Conservation (phyloP, 2,113 vertebrate genomes). For the Echinops telfairi region DNA sequence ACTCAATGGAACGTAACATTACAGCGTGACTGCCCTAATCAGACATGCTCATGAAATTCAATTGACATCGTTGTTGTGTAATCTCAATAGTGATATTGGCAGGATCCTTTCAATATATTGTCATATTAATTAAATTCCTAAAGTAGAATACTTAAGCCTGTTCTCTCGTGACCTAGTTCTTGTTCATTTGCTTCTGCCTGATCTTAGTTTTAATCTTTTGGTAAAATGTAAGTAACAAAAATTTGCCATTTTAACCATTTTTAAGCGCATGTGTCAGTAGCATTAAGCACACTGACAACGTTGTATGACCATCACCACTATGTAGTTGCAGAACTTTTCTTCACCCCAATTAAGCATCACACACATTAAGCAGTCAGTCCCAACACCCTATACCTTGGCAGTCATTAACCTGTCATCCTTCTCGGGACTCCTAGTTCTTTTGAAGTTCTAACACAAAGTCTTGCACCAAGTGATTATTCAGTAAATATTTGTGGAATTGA, state of each 20-base stretch:
- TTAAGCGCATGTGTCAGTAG: neutral
- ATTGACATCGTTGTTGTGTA: neutral
- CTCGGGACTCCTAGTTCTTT: neutral
- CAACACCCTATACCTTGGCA: neutral
- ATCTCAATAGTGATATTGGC: slow-evolving; percentile 47
- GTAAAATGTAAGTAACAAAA: neutral
- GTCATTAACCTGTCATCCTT: too few relatives aligned
- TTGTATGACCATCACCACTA: neutral
- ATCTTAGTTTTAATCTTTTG: neutral
- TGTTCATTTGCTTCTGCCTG: neutral
- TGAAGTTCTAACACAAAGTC: neutral
- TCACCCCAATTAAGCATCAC: neutral
- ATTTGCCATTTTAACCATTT: neutral
- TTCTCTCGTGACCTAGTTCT: neutral
- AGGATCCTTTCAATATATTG: slow-evolving; percentile 60
- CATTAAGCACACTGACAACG: neutral
- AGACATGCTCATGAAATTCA: slow-evolving; percentile 23
- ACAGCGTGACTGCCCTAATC: neutral
- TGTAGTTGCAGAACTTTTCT: neutral
- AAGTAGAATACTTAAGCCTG: neutral
- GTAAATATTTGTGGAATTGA: slow-evolving; percentile 51
- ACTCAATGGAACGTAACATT: neutral
- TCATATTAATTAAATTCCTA: slow-evolving; percentile 23
- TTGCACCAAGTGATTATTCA: neutral
- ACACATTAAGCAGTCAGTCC: neutral